A percentile compares a stretch with the other conserved stretches of the same genome.
Evolutionary conservation across 2,888 invertebrate genomes (phyloP).

Genomic region (Entomobrya multifasciata): DNA sequence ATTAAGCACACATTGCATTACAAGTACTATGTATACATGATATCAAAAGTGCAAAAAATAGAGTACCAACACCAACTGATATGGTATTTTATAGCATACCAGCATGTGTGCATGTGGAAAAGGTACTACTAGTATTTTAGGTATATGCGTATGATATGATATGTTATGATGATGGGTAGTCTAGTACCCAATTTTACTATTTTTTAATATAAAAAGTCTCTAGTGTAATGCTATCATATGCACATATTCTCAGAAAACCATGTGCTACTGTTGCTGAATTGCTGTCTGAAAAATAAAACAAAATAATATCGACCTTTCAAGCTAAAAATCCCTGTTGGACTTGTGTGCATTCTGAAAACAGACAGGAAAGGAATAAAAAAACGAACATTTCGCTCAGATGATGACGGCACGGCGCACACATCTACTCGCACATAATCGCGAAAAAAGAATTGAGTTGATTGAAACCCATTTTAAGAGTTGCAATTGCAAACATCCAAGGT

Average conservation of each 20-base stretch:
- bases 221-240: background rate
- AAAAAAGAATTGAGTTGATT: constrained; percentile 35
- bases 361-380: constrained; percentile 31
- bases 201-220: too few species aligned
- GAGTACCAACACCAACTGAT: too few species aligned
- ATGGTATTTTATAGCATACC: too few species aligned
- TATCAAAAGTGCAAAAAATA: too few species aligned
- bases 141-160: too few species aligned
- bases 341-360: background rate
- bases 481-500: too few species aligned
- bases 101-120: background rate
- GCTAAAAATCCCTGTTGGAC: background rate
- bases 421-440: too few species aligned
- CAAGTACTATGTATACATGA: background rate
- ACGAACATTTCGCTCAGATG: constrained; percentile 3
- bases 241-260: constrained; percentile 15
- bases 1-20: background rate
- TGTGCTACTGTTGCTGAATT: constrained; percentile 21
- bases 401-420: constrained; percentile 3
- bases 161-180: background rate
- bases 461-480: constrained; percentile 20
- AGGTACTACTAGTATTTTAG: constrained; percentile 14
- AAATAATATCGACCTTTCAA: constrained; percentile 42
- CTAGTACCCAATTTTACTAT: too few species aligned
- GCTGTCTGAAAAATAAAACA: background rate